Evolutionary conservation across 2,797 vertebrate genomes (phyloP).

Genomic region (Psittacula echo): DNA sequence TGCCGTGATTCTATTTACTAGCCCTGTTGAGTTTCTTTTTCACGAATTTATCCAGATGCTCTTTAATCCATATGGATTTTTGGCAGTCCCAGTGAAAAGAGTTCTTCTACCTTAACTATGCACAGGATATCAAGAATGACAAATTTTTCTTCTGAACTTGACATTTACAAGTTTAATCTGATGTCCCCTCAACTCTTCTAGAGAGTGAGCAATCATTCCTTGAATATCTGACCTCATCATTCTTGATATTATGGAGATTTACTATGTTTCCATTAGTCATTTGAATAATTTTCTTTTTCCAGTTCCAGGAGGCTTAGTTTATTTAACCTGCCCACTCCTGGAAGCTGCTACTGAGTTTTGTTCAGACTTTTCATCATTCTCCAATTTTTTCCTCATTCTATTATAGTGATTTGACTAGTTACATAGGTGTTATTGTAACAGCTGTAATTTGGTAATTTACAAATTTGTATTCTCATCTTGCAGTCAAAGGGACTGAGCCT

Average conservation of each 20-base stretch:
- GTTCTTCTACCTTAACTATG: background rate
- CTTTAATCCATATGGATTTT: background rate
- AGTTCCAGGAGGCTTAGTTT: background rate
- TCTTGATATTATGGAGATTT: background rate
- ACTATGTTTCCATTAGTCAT: background rate
- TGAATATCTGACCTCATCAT: background rate
- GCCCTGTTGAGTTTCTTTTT: background rate
- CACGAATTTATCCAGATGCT: background rate
- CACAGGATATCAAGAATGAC: background rate
- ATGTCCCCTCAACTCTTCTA: background rate
- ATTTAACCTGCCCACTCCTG: background rate
- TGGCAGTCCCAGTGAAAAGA: background rate
- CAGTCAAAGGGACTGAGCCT: background rate
- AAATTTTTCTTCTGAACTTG: background rate
- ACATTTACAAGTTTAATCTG: background rate
- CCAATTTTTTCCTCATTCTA: background rate
- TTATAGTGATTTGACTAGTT: background rate
- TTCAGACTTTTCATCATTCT: background rate
- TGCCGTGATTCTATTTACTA: background rate
- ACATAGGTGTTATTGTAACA: background rate
- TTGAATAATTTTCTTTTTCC: background rate
- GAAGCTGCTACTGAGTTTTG: background rate
- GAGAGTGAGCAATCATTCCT: background rate
- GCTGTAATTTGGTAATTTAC: background rate
- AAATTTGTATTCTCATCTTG: background rate